phyloP scores from a whole-genome alignment of 2,113 vertebrate species.

The Ptyas mucosa region DNA sequence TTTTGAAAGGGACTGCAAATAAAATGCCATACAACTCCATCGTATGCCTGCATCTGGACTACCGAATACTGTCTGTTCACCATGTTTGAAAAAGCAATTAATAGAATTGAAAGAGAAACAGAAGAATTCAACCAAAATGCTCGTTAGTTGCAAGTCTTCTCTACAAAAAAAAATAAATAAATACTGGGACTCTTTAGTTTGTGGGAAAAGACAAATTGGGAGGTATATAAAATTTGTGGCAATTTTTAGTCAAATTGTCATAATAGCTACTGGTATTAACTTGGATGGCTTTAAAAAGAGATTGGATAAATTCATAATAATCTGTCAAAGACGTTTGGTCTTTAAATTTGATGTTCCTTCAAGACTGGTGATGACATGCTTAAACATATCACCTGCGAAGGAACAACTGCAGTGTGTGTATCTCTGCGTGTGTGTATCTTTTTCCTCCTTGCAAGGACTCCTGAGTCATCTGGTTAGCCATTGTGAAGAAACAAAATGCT shows the following conservation, averaged over 20 bases:
- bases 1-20: background rate
- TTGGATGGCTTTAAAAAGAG: background rate
- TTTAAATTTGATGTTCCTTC: background rate
- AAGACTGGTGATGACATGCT: background rate
- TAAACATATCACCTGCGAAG: background rate
- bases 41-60: background rate
- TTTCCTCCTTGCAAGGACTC: background rate
- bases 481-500: background rate
- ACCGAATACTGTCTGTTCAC: background rate
- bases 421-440: background rate
- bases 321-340: background rate
- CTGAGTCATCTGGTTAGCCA: background rate
- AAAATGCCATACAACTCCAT: background rate
- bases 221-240: background rate
- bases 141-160: background rate
- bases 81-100: background rate
- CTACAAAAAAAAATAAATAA: background rate
- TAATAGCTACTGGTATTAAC: background rate
- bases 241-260: background rate
- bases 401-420: background rate
- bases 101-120: background rate
- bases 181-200: background rate
- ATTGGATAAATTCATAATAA: background rate
- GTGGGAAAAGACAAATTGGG: background rate
- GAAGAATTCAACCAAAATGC: background rate